Conservation (phyloP, 1,140 invertebrate genomes). For the Neocloeon triangulifer region DNA sequence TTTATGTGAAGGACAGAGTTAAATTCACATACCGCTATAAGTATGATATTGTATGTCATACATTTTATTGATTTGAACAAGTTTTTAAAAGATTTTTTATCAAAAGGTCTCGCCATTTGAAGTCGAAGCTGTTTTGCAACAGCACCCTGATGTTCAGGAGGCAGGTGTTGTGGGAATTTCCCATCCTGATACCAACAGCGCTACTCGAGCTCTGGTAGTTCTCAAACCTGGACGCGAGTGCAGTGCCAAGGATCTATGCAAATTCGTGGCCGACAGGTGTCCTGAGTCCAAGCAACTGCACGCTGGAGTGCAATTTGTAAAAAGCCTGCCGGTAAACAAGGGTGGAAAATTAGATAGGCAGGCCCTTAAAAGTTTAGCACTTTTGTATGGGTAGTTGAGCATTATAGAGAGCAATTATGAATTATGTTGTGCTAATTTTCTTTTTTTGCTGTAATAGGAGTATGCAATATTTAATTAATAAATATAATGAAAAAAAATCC, state of each 20-base stretch:
- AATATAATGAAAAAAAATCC: too few species aligned
- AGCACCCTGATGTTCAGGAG: conserved; percentile 1
- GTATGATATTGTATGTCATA: conserved; percentile 4
- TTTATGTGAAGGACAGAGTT: conserved; percentile 10
- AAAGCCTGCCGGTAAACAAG: not conserved
- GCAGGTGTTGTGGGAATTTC: conserved; percentile 1
- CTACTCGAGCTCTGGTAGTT: not conserved
- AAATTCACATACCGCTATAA: conserved; percentile 10
- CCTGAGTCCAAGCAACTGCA: conserved; percentile 1
- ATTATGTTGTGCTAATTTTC: too few species aligned
- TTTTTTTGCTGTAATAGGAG: too few species aligned
- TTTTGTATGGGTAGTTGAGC: too few species aligned
- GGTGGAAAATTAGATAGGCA: conserved; percentile 1
- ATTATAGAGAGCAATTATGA: too few species aligned
- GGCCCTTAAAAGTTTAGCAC: not conserved
- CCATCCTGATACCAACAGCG: conserved; percentile 7
- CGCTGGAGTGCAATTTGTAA: conserved; percentile 1
- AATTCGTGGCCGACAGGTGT: conserved; percentile 4
- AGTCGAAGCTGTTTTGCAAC: not conserved
- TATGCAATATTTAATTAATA: too few species aligned
- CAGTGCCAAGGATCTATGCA: not conserved
- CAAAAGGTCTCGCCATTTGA: conserved; percentile 12
- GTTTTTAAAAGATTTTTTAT: not conserved
- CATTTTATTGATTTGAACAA: too few species aligned
- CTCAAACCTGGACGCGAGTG: not conserved